A percentile compares a stretch with the other conserved stretches of the same genome.
Evolutionary conservation across 2,888 invertebrate genomes (phyloP).

Genomic region (Troglohyphantes excavatus): DNA sequence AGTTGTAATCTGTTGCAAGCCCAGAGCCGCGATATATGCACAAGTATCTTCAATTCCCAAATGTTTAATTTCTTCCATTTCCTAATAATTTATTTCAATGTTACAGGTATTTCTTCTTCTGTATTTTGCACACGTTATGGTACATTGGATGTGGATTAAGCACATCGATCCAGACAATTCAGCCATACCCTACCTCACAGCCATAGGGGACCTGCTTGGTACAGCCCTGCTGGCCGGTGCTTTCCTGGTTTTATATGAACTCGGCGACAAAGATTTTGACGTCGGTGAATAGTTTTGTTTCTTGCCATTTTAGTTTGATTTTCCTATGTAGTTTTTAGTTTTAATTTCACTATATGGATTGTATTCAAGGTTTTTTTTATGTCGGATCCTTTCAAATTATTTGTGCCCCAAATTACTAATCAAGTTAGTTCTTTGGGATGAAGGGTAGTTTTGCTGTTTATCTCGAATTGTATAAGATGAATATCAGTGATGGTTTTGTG

Average conservation of each 20-base stretch:
- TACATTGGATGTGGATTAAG: conserved; percentile 93
- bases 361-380: not conserved
- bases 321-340: not conserved
- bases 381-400: not conserved
- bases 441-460: not conserved
- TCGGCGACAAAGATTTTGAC: conserved; percentile 78
- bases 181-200: conserved; percentile 95
- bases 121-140: conserved; percentile 92
- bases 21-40: too few relatives aligned
- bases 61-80: too few relatives aligned
- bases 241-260: conserved; percentile 68
- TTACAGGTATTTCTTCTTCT: conserved; percentile 90
- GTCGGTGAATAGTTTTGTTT: conserved; percentile 70
- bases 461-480: not conserved
- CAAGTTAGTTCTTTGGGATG: not conserved
- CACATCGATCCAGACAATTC: conserved; percentile 97
- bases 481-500: too few relatives aligned
- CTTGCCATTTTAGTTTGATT: not conserved
- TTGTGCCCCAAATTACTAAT: not conserved
- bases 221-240: conserved; percentile 87
- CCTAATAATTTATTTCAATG: not conserved
- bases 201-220: conserved; percentile 95
- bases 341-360: not conserved
- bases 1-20: too few relatives aligned
- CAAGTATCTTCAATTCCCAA: too few relatives aligned